Evolutionary conservation across 2,888 invertebrate species (phyloP), one percentile per base, ranked within the genome.

Genomic region (Sphecodes monilicornis): DNA sequence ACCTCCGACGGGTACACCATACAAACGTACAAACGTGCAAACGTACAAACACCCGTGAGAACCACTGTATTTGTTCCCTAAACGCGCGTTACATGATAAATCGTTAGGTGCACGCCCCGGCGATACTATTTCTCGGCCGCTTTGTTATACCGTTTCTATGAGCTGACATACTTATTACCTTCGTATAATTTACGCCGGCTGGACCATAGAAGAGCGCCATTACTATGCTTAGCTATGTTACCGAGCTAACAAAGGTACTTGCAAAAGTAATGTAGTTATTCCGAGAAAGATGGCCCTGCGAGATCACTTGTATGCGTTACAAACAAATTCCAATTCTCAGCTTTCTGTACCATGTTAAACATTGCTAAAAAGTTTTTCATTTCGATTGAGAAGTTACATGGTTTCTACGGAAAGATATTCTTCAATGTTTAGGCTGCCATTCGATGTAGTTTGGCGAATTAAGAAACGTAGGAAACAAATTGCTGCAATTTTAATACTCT

Each of bases 21-120:
- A 29, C 39, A 54, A 18, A 32, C 73, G 29, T 60, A 43, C 73
- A 57, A 72, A 72, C 66, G 54, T 43, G n/a, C 39, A 54, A 18
- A 32, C 73, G 29, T 60, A 43, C 73, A 57, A 72, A 68, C 54
- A 57, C n/a, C n/a, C 36, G 43, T 50, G 66, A 64, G 50, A 26
- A 41, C 54, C 79, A 74, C 36, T 43, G 18, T 57, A 57, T 60
- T 46, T 26, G 69, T 60, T 76, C 43, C 66, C 68, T 43, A 26
- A 41, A 84, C 16, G 64, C 46, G 54, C 46, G 54, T 73, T 66
- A 26, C 29, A 46, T 26, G 72, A 72, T 60, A 84, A 78, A 84
- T 84, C 84, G 50, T 46, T 68, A 32, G 41, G 32, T 60, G 68
- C 26, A 43, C 76, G 50, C n/a, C n/a, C 66, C 72, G 18, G 74